phyloP scores from a whole-genome alignment of 2,113 vertebrate genomes.

The Delphinapterus leucas region DNA sequence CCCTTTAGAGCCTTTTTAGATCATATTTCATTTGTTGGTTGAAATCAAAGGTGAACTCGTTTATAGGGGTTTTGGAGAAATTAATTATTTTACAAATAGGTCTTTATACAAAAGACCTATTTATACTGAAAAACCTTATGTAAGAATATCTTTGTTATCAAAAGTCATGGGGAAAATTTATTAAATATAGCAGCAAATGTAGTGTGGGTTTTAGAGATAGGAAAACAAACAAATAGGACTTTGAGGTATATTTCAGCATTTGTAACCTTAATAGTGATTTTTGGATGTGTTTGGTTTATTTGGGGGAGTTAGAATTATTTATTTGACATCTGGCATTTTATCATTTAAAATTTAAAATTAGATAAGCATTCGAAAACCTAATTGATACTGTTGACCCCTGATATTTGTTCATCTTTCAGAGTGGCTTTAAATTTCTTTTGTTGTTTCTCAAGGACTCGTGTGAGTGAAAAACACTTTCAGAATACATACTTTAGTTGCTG shows the following conservation, averaged over 20 bases:
- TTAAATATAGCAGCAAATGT: not conserved
- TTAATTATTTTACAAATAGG: conserved; percentile 42
- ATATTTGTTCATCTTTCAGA: conserved; percentile 61
- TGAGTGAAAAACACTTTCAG: conserved; percentile 26
- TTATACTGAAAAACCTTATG: not conserved
- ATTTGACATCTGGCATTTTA: conserved; percentile 73
- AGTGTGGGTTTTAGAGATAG: not conserved
- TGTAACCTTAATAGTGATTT: conserved; percentile 33
- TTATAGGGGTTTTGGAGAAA: conserved; percentile 62
- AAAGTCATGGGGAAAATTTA: not conserved
- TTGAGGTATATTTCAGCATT: conserved; percentile 35
- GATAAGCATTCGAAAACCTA: conserved; percentile 77
- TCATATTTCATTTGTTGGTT: conserved; percentile 72
- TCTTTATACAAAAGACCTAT: not conserved
- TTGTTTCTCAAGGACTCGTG: conserved; percentile 71
- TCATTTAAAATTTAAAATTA: conserved; percentile 84
- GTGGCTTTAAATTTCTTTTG: conserved; percentile 78
- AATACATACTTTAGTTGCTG: conserved; percentile 45
- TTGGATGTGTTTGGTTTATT: conserved; percentile 38
- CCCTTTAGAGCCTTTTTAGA: conserved; percentile 74
- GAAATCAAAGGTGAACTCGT: conserved; percentile 81
- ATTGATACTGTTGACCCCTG: conserved; percentile 65
- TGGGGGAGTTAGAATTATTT: conserved; percentile 69
- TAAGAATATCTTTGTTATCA: conserved; percentile 18
- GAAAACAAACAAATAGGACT: not conserved